These are phyloP conservation scores for Marasmarcha lunaedactyla DNA, from an alignment of 2,888 invertebrate species.

Conservation along the genomic window DNA sequence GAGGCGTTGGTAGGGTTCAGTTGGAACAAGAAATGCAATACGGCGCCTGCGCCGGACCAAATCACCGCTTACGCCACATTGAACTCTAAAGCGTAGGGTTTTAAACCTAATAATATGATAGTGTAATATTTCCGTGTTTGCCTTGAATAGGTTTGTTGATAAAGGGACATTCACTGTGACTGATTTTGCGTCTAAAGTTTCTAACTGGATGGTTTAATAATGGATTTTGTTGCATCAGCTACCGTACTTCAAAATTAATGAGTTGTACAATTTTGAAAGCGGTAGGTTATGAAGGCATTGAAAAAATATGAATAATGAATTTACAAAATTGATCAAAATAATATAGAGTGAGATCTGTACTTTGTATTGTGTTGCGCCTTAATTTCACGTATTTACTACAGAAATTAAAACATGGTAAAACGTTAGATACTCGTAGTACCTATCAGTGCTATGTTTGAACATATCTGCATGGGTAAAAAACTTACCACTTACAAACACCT, in stretches of 20 bases:
- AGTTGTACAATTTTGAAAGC: too few species aligned
- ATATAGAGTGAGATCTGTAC: too few species aligned
- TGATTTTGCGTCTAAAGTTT: constrained; percentile 7
- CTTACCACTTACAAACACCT: too few species aligned
- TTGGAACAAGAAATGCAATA: constrained; percentile 35
- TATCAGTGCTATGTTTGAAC: too few species aligned
- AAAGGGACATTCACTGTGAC: constrained; percentile 45
- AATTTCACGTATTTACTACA: too few species aligned
- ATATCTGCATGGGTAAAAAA: too few species aligned
- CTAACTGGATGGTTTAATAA: constrained; percentile 12
- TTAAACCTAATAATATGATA: constrained; percentile 14
- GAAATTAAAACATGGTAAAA: too few species aligned
- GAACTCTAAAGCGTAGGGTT: constrained; percentile 23
- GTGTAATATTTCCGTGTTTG: constrained; percentile 34
- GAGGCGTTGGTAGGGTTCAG: constrained; percentile 35
- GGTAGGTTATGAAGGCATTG: too few species aligned
- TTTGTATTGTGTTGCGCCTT: too few species aligned
- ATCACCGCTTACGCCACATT: constrained; percentile 16
- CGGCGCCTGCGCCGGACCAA: constrained; percentile 13
- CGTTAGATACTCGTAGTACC: too few species aligned
- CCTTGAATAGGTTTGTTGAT: constrained; percentile 49
- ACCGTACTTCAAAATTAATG: neutral
- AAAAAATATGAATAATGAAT: too few species aligned
- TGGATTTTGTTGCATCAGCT: constrained; percentile 9
- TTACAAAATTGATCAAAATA: too few species aligned